Base-by-base conservation (phyloP, 2,797 vertebrate species). In the Catostomus latipinnis region DNA sequence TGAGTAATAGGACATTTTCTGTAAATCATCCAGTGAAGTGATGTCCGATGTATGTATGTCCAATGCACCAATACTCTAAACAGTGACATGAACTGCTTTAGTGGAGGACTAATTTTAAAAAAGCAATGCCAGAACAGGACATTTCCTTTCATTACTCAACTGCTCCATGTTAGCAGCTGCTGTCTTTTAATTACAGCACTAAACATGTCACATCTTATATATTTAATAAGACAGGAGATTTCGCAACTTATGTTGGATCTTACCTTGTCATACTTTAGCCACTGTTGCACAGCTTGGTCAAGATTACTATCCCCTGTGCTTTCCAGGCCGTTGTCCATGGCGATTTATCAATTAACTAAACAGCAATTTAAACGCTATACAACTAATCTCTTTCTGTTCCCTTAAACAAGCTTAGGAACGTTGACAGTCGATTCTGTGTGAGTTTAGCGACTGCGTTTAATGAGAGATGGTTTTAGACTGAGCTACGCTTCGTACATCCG, bases 201-300 rank as follows among this genome's bases (percentile, higher is more conserved):
- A 60, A 53, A 12, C 0, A 54, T 43, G 12, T 79, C 10, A 58
- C 1, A 18, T 7, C 2, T 58, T 0, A 10, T 10, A 12, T 53
- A 18, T 12, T 52, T 13, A 11, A 45, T 34, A 10, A 52, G 46
- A 7, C 0, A 8, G 34, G n/a, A 71, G 80, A 83, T 69, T 71
- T 8, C 1, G 1, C 49, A 6, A 81, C 3, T 1, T n/a, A 22
- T 10, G 49, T 18, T 45, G 8, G 82, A 83, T 76, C 85, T 93
- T 83, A 97, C 97, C 96, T 96, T 89, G 84, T 98, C 97, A 88
- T 94, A 95, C 18, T 76, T 90, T 62, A 98, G 86, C 97, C 97
- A 98, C 82, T 85, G 92, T n/a, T 0, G 84, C 75, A 94, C 76
- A 6, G 92, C 94, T 10, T 80, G 77, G 61, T 93, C 89, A 75